Evolutionary conservation across 1,140 invertebrate species (phyloP), one percentile per base, ranked within the genome.

Genomic region (Nixonia krombeini): DNA sequence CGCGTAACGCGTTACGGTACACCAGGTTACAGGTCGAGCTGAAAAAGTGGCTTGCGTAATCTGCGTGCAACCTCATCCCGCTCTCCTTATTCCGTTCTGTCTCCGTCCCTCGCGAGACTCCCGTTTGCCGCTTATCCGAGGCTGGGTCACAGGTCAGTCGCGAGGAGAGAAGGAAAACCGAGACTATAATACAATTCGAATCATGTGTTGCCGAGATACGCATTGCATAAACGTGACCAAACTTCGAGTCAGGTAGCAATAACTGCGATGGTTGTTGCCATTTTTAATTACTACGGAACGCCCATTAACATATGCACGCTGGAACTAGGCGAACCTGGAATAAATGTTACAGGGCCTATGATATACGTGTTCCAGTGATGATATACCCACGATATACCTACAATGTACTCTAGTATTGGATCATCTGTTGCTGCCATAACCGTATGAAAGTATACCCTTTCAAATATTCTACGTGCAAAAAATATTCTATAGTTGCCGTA

Each of bases 161-260:
- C 10, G 33, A 37, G 33, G 33, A 37, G 33, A 15, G 15, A 37
- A 12, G 33, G 12, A 12, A 37, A 15, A 37, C 15, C 6, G 33
- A 13, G 4, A 15, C 4, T 13, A 10, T 7, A 13, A 37, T 37
- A 37, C 33, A 37, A 37, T 37, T 37, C 33, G 33, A 37, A 37
- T 37, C 15, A 37, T 37, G 15, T 16, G 33, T 37, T 37, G 15
- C 33, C 10, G 15, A 15, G 33, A 7, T 37, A 37, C 12, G 33
- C 33, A 13, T 37, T 37, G 33, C 33, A 37, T 37, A 37, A 37
- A 37, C 33, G 15, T 37, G 33, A 37, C 33, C 13, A 15, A 16
- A 7, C 33, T 15, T 10, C 33, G 33, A 12, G 10, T 2, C 33
- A 10, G 9, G 29, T 33, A 9, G 29, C 9, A 12, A 33, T 33